Evolutionary conservation across 1,140 invertebrate genomes (phyloP).

Genomic region (Tetramorium alpestre): DNA sequence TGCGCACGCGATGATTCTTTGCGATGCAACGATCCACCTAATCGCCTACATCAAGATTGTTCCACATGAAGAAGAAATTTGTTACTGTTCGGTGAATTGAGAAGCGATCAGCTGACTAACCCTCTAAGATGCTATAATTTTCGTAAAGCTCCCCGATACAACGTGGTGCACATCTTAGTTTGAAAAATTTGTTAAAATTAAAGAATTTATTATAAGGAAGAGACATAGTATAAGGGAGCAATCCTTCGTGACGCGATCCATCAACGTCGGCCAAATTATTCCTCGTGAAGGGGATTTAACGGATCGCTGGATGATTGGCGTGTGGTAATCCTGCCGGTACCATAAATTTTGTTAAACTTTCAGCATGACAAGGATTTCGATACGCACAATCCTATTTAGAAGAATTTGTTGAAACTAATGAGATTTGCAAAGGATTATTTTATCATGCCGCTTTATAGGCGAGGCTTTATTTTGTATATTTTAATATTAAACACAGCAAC

Average conservation of each 20-base stretch:
- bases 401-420: slow-evolving; percentile 12
- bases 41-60: not conserved
- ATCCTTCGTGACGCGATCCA: slow-evolving; percentile 16
- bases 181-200: slow-evolving; percentile 35
- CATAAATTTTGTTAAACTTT: slow-evolving; percentile 42
- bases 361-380: not conserved
- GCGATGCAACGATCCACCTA: not conserved
- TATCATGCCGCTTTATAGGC: not conserved
- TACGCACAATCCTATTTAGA: not conserved
- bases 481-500: slow-evolving; percentile 10
- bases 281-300: not conserved
- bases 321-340: not conserved
- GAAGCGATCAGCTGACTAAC: not conserved
- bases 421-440: not conserved
- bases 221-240: not conserved
- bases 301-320: not conserved
- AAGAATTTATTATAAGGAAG: not conserved
- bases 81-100: not conserved
- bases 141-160: not conserved
- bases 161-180: not conserved
- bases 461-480: not conserved
- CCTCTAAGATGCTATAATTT: not conserved
- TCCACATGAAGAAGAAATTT: too few relatives aligned
- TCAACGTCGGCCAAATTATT: slow-evolving; percentile 9
- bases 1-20: slow-evolving; percentile 20